Conservation (phyloP, 2,888 invertebrate species). For the Leptopilina drosophilae region DNA sequence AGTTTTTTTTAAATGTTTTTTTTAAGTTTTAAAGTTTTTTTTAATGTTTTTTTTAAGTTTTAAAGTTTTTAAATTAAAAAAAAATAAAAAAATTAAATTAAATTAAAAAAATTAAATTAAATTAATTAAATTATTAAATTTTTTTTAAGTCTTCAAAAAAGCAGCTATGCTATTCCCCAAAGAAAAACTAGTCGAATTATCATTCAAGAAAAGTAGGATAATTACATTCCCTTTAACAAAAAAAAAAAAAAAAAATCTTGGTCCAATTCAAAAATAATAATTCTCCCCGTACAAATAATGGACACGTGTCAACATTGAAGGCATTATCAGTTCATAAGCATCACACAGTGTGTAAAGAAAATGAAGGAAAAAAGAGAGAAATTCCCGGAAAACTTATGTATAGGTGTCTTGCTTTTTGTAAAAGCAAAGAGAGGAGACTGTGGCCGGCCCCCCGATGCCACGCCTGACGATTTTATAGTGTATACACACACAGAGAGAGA, state of each 20-base stretch:
- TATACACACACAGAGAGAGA: not conserved
- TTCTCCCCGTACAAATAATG: not conserved
- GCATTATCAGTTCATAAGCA: not conserved
- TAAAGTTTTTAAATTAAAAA: too few species aligned
- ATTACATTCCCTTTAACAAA: too few species aligned
- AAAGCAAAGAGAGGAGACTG: constrained; percentile 17
- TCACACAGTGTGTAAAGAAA: not conserved
- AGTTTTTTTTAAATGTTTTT: too few species aligned
- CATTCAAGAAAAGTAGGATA: too few species aligned
- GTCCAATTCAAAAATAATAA: not conserved
- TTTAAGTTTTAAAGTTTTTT: too few species aligned
- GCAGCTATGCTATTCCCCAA: too few species aligned
- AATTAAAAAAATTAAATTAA: too few species aligned
- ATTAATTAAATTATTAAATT: too few species aligned
- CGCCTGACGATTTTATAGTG: constrained; percentile 23
- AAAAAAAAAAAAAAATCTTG: constrained; percentile 1
- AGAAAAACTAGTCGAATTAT: too few species aligned
- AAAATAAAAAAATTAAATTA: too few species aligned
- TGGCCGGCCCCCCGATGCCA: constrained; percentile 28
- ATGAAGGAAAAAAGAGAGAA: not conserved
- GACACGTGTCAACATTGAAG: not conserved
- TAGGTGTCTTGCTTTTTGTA: constrained; percentile 19
- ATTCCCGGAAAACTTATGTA: constrained; percentile 5
- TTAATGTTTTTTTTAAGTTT: too few species aligned
- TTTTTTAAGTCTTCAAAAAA: too few species aligned